Conservation (phyloP, 2,797 vertebrate species). For the Acridotheres tristis region DNA sequence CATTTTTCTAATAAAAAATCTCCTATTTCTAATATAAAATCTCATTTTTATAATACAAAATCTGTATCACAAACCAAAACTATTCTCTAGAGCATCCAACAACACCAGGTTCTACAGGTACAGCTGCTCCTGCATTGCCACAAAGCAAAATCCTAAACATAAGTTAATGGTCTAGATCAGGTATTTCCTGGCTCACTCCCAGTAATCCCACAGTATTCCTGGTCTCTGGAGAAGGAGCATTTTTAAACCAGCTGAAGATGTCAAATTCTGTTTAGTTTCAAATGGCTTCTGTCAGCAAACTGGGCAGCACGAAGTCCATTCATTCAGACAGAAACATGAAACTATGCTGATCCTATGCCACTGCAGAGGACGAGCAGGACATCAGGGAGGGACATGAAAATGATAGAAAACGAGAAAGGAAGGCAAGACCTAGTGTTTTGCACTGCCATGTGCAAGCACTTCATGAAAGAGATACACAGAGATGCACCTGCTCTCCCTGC, state of each 20-base stretch:
- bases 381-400: neutral
- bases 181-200: neutral
- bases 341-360: neutral
- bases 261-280: neutral
- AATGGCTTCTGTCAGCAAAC: neutral
- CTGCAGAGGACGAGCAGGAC: neutral
- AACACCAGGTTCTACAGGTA: neutral
- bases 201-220: neutral
- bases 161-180: neutral
- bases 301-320: neutral
- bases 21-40: neutral
- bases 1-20: neutral
- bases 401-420: neutral
- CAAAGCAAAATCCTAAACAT: neutral
- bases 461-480: neutral
- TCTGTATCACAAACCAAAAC: neutral
- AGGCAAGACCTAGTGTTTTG: neutral
- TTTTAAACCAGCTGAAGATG: neutral
- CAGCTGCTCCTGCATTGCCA: neutral
- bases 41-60: neutral
- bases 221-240: neutral
- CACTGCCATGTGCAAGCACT: neutral
- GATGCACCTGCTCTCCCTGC: neutral
- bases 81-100: neutral
- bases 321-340: neutral